Evolutionary conservation across 2,888 invertebrate genomes (phyloP).

Genomic region (Drosophila robusta): DNA sequence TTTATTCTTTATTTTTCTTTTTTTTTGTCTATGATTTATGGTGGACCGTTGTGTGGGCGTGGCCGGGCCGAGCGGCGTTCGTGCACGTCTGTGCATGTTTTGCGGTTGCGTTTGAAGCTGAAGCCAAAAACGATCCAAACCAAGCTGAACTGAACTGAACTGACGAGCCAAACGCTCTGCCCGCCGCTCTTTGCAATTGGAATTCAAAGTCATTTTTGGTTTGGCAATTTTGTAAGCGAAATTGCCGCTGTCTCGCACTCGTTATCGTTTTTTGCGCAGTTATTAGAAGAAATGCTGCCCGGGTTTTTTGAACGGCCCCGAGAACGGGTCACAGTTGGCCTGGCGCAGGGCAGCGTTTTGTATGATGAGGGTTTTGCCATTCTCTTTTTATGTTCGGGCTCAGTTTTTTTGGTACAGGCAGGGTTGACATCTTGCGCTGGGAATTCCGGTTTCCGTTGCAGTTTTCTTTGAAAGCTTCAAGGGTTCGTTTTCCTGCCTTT

Average conservation of each 20-base stretch:
- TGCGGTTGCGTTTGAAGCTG: slow-evolving; percentile 71
- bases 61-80: slow-evolving; percentile 45
- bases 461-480: slow-evolving; percentile 70
- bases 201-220: slow-evolving; percentile 80
- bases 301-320: slow-evolving; percentile 19
- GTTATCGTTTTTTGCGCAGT: slow-evolving; percentile 74
- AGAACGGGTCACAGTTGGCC: slow-evolving; percentile 71
- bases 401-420: slow-evolving; percentile 33
- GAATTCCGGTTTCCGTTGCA: slow-evolving; percentile 78
- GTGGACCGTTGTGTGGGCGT: slow-evolving; percentile 73
- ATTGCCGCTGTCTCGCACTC: slow-evolving; percentile 76
- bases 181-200: slow-evolving; percentile 67
- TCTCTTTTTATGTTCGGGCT: slow-evolving; percentile 21
- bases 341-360: slow-evolving; percentile 47
- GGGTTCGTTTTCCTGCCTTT: slow-evolving; percentile 51
- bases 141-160: slow-evolving; percentile 31
- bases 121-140: slow-evolving; percentile 39
- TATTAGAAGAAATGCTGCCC: slow-evolving; percentile 72
- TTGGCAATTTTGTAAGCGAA: slow-evolving; percentile 80
- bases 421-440: slow-evolving; percentile 78
- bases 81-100: slow-evolving; percentile 75
- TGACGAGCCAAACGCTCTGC: slow-evolving; percentile 46
- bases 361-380: slow-evolving; percentile 69
- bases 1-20: slow-evolving; percentile 45
- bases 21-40: slow-evolving; percentile 76